Percentiles rank a stretch among this genome's conserved stretches.
phyloP scores from a whole-genome alignment of 2,888 invertebrate genomes.

The Metallyticus violacea region DNA sequence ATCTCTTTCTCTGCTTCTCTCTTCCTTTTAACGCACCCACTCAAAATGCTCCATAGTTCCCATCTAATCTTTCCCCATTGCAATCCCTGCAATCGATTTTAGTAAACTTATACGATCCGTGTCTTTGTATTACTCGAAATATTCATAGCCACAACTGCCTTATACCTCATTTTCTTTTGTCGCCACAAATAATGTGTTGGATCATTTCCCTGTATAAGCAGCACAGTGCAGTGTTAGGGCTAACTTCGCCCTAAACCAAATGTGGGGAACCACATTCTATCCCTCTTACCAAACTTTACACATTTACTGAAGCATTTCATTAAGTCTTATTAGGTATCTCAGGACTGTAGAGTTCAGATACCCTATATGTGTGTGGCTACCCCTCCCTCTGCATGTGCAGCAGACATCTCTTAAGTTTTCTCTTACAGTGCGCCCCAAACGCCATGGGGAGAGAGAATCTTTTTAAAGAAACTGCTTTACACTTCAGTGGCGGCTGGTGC shows the following conservation, averaged over 20 bases:
- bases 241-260: not conserved
- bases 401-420: not conserved
- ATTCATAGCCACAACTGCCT: not conserved
- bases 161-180: no score
- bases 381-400: not conserved
- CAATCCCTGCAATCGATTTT: not conserved
- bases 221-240: no score
- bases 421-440: not conserved
- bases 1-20: not conserved
- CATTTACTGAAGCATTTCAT: slow-evolving; percentile 8
- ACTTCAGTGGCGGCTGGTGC: no score
- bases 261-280: not conserved
- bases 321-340: not conserved
- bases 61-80: not conserved
- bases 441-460: not conserved
- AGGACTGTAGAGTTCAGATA: not conserved
- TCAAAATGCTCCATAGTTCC: not conserved
- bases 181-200: not conserved
- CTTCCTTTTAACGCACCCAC: not conserved
- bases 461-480: no score
- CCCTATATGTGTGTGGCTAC: no score
- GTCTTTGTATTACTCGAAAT: not conserved
- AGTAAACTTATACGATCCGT: not conserved
- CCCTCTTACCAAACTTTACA: not conserved
- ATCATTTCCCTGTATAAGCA: no score